Evolutionary conservation across 1,140 invertebrate genomes (phyloP).

Genomic region (Aethina tumida): DNA sequence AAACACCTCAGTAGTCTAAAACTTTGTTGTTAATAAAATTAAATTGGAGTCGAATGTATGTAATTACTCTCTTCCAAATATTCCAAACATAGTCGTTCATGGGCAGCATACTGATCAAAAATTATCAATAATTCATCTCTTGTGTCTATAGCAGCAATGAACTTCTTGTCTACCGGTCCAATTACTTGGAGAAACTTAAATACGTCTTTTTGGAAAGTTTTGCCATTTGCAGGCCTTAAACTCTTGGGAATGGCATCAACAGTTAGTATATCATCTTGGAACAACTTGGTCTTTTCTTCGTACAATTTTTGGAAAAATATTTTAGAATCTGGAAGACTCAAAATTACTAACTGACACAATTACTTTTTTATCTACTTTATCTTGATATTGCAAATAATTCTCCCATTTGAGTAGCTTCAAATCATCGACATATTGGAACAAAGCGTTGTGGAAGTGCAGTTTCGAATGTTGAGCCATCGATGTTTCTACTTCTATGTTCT

Average conservation of each 20-base stretch:
- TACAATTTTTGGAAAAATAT: conserved; percentile 30
- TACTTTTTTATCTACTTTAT: conserved; percentile 13
- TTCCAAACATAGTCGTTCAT: conserved; percentile 60
- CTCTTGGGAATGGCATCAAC: conserved; percentile 5
- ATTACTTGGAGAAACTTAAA: conserved; percentile 41
- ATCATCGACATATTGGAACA: conserved; percentile 28
- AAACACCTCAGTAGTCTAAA: conserved; percentile 17
- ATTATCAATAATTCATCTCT: conserved; percentile 42
- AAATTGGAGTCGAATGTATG: neutral
- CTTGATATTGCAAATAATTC: conserved; percentile 24
- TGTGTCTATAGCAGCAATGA: conserved; percentile 44
- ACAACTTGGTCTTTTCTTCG: conserved; percentile 22
- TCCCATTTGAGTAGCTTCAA: conserved; percentile 33
- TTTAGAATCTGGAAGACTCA: conserved; percentile 25
- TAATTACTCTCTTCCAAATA: conserved; percentile 36
- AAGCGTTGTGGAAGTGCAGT: conserved; percentile 21
- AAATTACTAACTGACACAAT: neutral
- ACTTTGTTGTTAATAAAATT: conserved; percentile 6
- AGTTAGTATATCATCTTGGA: conserved; percentile 19
- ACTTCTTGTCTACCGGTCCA: conserved; percentile 58
- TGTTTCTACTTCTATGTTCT: conserved; percentile 18
- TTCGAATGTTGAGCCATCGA: conserved; percentile 26
- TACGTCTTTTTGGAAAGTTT: conserved; percentile 24
- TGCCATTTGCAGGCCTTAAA: conserved; percentile 9
- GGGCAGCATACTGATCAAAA: conserved; percentile 69